phyloP scores from a whole-genome alignment of 2,888 invertebrate genomes.

The Aspidiotus destructor region DNA sequence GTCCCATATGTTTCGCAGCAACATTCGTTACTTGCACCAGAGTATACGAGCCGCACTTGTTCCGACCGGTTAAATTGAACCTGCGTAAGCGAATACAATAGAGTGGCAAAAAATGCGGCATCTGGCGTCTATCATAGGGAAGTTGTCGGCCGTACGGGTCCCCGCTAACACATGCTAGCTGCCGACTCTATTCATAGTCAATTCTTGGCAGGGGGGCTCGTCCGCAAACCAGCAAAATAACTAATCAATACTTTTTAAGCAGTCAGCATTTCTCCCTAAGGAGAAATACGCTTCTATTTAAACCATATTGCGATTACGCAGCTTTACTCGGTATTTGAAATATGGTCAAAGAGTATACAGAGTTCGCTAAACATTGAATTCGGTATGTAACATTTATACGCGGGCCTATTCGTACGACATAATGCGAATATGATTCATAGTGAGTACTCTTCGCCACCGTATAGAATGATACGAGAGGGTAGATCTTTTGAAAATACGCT shows the following conservation, averaged over 20 bases:
- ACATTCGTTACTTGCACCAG: conserved; percentile 26
- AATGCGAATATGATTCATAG: neutral
- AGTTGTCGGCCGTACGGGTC: conserved; percentile 19
- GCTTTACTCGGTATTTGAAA: conserved; percentile 2
- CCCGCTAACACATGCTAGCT: conserved; percentile 33
- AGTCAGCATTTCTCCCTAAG: neutral
- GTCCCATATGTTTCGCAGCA: conserved; percentile 33
- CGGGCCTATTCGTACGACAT: no score
- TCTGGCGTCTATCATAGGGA: conserved; percentile 31
- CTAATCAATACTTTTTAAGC: conserved; percentile 4
- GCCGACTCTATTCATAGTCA: conserved; percentile 32
- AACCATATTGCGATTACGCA: conserved; percentile 2
- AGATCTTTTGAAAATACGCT: neutral
- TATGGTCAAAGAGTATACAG: neutral
- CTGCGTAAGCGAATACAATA: conserved; percentile 27
- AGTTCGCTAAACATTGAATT: neutral
- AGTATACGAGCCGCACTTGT: conserved; percentile 22
- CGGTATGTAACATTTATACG: neutral
- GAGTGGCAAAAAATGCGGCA: conserved; percentile 29
- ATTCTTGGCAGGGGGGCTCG: conserved; percentile 11
- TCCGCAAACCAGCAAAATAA: conserved; percentile 2
- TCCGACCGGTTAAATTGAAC: conserved; percentile 22
- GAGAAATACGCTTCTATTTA: conserved; percentile 2
- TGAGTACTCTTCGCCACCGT: neutral
- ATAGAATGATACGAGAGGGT: neutral